A percentile compares a stretch with the other conserved stretches of the same genome.
Evolutionary conservation across 2,113 vertebrate species (phyloP).

Genomic region (Anoplopoma fimbria): DNA sequence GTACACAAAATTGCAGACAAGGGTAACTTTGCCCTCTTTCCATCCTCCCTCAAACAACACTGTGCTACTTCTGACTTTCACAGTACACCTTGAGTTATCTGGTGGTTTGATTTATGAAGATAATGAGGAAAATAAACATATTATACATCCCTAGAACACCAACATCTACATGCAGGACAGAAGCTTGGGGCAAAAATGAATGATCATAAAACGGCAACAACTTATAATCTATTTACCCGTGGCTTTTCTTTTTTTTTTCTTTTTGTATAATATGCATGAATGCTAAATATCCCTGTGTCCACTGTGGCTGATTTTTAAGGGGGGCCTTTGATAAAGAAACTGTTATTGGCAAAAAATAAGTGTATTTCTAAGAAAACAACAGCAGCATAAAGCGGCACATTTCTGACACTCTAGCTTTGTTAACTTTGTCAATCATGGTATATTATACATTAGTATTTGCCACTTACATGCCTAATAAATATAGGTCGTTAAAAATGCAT

Average conservation of each 20-base stretch:
- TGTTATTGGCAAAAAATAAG: background rate
- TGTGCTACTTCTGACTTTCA: background rate
- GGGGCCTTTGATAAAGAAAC: background rate
- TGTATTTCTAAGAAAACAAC: slow-evolving; percentile 6
- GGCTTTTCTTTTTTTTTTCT: background rate
- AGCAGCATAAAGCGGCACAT: slow-evolving; percentile 1
- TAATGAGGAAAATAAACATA: background rate
- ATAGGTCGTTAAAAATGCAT: background rate
- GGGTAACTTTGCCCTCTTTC: background rate
- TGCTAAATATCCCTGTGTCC: background rate
- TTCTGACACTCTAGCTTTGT: background rate
- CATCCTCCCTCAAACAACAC: background rate
- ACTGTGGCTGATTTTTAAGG: background rate
- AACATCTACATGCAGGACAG: background rate
- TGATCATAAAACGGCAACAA: slow-evolving; percentile 10
- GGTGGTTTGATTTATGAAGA: background rate
- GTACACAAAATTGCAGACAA: too few species aligned
- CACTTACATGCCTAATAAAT: background rate
- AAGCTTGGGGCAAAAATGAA: background rate
- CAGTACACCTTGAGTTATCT: background rate
- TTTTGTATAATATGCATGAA: background rate
- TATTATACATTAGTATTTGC: background rate
- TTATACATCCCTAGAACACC: background rate
- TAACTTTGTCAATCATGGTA: background rate
- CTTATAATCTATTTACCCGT: background rate